These are phyloP conservation scores for Dichetophora obliterata DNA, from an alignment of 2,888 invertebrate genomes.

Conservation along the genomic window DNA sequence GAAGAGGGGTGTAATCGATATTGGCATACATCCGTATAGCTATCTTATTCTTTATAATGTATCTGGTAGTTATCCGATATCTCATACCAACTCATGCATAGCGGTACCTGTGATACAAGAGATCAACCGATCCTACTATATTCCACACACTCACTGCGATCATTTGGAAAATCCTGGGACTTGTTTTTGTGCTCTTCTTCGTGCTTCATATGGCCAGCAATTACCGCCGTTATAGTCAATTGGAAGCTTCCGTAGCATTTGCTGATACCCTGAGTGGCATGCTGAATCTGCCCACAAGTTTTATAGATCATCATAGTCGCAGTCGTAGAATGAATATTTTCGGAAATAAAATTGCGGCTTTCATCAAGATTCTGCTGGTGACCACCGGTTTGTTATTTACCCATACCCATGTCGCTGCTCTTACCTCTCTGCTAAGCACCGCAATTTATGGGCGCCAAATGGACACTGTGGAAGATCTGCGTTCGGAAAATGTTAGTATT, in stretches of 20 bases:
- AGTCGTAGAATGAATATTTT: constrained; percentile 4
- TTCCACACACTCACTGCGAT: constrained; percentile 45
- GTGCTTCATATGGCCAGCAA: constrained; percentile 44
- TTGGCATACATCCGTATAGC: constrained; percentile 49
- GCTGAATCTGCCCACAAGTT: constrained; percentile 42
- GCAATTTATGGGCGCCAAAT: constrained; percentile 49
- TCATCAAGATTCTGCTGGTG: constrained; percentile 40
- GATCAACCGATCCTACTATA: constrained; percentile 48
- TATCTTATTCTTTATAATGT: constrained; percentile 40
- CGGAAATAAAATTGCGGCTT: neutral
- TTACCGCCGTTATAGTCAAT: constrained; percentile 35
- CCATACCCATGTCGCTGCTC: constrained; percentile 40
- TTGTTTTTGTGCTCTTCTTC: constrained; percentile 45
- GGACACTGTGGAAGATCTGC: constrained; percentile 50
- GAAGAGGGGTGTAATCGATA: constrained; percentile 44
- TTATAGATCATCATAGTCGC: neutral
- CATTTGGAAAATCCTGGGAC: constrained; percentile 46
- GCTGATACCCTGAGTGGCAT: constrained; percentile 43
- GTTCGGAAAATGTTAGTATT: constrained; percentile 45
- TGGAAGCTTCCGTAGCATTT: constrained; percentile 38
- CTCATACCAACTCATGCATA: constrained; percentile 51
- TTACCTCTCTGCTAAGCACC: constrained; percentile 51
- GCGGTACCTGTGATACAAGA: constrained; percentile 51
- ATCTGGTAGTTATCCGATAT: constrained; percentile 51
- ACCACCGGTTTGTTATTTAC: constrained; percentile 47